A percentile compares a stretch with the other conserved stretches of the same genome.
These are phyloP conservation scores for Drosophila quasianomalipes DNA, from an alignment of 2,888 invertebrate species.

Conservation along the genomic window DNA sequence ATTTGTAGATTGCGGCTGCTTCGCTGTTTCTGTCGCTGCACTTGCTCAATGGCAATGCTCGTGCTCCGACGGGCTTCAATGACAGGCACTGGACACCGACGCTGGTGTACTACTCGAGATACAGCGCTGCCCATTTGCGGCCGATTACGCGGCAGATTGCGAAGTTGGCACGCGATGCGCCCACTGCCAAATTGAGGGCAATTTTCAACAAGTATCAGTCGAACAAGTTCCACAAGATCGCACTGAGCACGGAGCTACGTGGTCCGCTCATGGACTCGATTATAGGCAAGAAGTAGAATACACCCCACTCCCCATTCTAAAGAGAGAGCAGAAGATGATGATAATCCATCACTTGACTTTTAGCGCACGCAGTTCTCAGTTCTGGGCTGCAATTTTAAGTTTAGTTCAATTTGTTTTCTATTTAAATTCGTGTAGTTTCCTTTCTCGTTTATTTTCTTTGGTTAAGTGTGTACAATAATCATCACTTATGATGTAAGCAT, in stretches of 20 bases:
- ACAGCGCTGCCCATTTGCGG: conserved; percentile 89
- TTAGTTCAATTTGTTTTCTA: conserved; percentile 76
- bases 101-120: conserved; percentile 91
- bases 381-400: conserved; percentile 40
- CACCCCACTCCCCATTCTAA: too few species aligned
- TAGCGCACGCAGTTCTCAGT: conserved; percentile 23
- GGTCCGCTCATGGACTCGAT: conserved; percentile 81
- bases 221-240: conserved; percentile 88
- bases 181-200: conserved; percentile 90
- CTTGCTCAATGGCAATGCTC: conserved; percentile 80
- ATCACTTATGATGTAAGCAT: conserved; percentile 17
- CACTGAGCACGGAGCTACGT: conserved; percentile 88
- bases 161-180: conserved; percentile 89
- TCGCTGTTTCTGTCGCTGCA: conserved; percentile 83
- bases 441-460: conserved; percentile 37
- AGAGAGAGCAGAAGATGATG: background rate
- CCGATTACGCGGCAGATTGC: conserved; percentile 90
- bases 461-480: conserved; percentile 49
- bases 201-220: conserved; percentile 89
- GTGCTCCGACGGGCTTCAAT: conserved; percentile 68
- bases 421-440: conserved; percentile 68
- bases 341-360: background rate
- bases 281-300: conserved; percentile 58
- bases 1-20: conserved; percentile 83
- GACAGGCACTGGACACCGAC: conserved; percentile 90